Conservation (phyloP, 2,888 invertebrate genomes). For the Ichneumoninae sp. region DNA sequence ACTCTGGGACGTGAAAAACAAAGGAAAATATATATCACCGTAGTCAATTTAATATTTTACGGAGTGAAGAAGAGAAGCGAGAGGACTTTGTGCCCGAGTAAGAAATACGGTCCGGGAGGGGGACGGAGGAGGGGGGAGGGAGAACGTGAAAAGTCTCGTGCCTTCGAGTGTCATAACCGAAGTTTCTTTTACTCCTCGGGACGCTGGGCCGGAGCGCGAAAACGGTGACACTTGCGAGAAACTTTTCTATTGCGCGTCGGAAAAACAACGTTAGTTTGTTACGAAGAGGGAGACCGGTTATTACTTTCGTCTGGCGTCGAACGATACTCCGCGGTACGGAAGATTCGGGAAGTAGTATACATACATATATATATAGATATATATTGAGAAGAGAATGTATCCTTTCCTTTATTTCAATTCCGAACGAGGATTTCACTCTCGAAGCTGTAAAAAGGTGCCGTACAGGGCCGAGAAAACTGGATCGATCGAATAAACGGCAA, state of each 20-base stretch:
- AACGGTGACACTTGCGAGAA: slow-evolving; percentile 53
- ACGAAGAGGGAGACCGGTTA: slow-evolving; percentile 54
- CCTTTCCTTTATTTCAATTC: slow-evolving; percentile 7
- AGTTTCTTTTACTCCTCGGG: slow-evolving; percentile 38
- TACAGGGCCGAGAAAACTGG: neutral
- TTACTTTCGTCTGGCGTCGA: slow-evolving; percentile 66
- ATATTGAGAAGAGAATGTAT: slow-evolving; percentile 17
- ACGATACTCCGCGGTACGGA: slow-evolving; percentile 27
- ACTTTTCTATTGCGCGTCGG: slow-evolving; percentile 59
- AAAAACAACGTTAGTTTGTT: slow-evolving; percentile 65
- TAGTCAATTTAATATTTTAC: slow-evolving; percentile 70
- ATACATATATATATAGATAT: neutral
- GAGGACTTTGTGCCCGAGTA: slow-evolving; percentile 37
- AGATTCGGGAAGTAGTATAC: neutral
- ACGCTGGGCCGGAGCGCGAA: slow-evolving; percentile 17
- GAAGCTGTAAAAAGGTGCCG: neutral
- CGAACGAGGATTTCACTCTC: neutral
- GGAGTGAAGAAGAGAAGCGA: slow-evolving; percentile 54
- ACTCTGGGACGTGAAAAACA: slow-evolving; percentile 63
- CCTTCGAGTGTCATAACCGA: slow-evolving; percentile 59
- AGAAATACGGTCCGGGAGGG: neutral
- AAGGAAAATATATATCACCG: slow-evolving; percentile 58
- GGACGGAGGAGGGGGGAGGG: neutral
- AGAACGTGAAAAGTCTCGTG: slow-evolving; percentile 61
- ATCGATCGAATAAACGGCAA: slow-evolving; percentile 12